These are phyloP conservation scores for Atractosteus spatula DNA, from an alignment of 2,113 vertebrate genomes.

Conservation along the genomic window DNA sequence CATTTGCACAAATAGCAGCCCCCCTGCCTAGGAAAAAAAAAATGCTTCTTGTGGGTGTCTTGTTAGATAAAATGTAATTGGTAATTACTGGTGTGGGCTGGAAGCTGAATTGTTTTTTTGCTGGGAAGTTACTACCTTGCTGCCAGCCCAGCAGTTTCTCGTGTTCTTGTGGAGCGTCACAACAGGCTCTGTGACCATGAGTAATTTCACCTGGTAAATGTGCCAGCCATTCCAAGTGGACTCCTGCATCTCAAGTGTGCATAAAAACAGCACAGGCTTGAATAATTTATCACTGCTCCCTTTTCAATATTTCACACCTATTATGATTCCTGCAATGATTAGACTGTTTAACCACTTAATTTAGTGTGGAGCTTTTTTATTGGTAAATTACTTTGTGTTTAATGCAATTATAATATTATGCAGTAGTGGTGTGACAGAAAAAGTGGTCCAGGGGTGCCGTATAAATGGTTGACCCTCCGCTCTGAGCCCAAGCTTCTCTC, in stretches of 20 bases:
- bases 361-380: too few species aligned
- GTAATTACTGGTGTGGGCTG: neutral
- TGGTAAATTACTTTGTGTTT: too few species aligned
- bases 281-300: constrained; percentile 15
- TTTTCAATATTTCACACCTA: constrained; percentile 24
- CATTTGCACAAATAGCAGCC: neutral
- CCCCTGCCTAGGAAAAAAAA: too few species aligned
- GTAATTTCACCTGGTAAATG: constrained; percentile 22
- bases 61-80: neutral
- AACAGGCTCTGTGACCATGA: constrained; percentile 19
- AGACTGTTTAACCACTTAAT: too few species aligned
- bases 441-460: too few species aligned
- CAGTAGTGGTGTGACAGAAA: too few species aligned
- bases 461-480: too few species aligned
- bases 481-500: too few species aligned
- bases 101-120: neutral
- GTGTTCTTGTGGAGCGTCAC: constrained; percentile 1
- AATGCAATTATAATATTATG: too few species aligned
- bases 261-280: constrained; percentile 23
- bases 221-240: neutral
- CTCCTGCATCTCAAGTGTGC: constrained; percentile 31
- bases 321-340: too few species aligned
- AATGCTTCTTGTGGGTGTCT: neutral
- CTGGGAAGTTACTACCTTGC: constrained; percentile 26
- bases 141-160: constrained; percentile 18